A percentile compares a stretch with the other conserved stretches of the same genome.
These are phyloP conservation scores for Ctenodactylus gundi DNA, from an alignment of 2,113 vertebrate genomes.

Conservation along the genomic window DNA sequence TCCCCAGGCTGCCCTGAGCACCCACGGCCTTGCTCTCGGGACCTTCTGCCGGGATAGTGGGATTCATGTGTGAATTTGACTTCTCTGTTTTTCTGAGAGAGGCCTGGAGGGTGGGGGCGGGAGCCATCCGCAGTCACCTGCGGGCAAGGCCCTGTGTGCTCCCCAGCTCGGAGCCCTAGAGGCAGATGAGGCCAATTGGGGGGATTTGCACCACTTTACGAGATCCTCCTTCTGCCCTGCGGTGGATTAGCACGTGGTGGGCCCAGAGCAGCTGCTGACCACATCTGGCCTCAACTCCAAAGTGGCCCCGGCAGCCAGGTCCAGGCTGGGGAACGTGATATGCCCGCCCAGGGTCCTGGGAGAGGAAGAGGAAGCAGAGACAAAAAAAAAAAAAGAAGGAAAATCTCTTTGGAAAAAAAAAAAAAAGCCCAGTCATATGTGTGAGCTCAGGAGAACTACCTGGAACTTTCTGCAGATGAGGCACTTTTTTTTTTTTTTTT, in stretches of 20 bases:
- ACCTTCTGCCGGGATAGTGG: not conserved
- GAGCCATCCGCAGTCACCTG: slow-evolving; percentile 62
- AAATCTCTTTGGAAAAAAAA: not conserved
- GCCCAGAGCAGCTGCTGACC: slow-evolving; percentile 67
- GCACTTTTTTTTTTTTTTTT: no score
- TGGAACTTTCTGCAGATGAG: not conserved
- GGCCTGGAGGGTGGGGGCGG: no score
- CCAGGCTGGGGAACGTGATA: not conserved
- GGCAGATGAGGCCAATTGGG: slow-evolving; percentile 68
- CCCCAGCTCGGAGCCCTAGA: slow-evolving; percentile 49
- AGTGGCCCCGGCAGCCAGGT: slow-evolving; percentile 45
- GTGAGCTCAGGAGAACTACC: not conserved
- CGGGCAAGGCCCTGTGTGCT: slow-evolving; percentile 56
- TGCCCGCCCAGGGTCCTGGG: not conserved
- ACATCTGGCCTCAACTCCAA: slow-evolving; percentile 70
- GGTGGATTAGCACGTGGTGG: slow-evolving; percentile 67
- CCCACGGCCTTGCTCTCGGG: not conserved
- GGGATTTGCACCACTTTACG: slow-evolving; percentile 75
- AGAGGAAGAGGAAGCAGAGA: not conserved
- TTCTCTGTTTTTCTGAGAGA: not conserved
- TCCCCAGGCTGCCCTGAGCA: not conserved
- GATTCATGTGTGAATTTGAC: not conserved
- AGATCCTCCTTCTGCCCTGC: slow-evolving; percentile 63
- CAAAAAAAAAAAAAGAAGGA: not conserved
- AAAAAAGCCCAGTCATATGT: not conserved